Evolutionary conservation across 2,888 invertebrate genomes (phyloP), one percentile per base, ranked within the genome.

Genomic region (Thecocarcelia acutangulata): DNA sequence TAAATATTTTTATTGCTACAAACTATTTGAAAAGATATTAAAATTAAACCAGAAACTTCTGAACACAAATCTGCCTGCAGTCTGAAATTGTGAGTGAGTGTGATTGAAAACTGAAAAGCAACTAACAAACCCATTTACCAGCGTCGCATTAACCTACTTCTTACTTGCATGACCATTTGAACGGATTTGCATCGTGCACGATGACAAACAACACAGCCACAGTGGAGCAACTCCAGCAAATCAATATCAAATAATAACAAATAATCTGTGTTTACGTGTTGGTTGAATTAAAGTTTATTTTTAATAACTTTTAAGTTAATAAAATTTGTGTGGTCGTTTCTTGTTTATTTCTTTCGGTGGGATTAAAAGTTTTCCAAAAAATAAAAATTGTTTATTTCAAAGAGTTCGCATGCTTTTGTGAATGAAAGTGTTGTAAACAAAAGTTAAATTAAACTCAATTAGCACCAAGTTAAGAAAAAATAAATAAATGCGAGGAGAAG

Each of bases 361-460:
- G 21, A 59, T 37, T 19, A 4, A 40, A 24, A 17, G n/a, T 28
- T 72, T 50, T 33, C 12, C 9, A 52, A 46, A 52, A 46, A 33
- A 0, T 37, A 3, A 17, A 56, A 17, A 19, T 40, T 50, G 5
- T 40, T 28, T 54, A 28, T 54, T 42, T 68, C 12, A 24, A 15
- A 72, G 63, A 72, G 24, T 78, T 78, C 72, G 37, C 78, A 78
- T 78, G 52, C 72, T 72, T 72, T 72, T 72, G 78, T 58, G 58
- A 78, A 78, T 78, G 50, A 72, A 72, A 59, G 58, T 58, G 58
- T 66, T 64, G 64, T 66, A 78, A 78, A 72, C 72, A 78, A 78
- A 72, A 52, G 50, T 52, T 44, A 72, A 66, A 78, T 77, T 58
- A 61, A 76, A 76, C 48, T 78, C 58, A 78, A 78, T 78, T 78